Conservation (phyloP, 2,888 invertebrate species). For the Magallana nippona region DNA sequence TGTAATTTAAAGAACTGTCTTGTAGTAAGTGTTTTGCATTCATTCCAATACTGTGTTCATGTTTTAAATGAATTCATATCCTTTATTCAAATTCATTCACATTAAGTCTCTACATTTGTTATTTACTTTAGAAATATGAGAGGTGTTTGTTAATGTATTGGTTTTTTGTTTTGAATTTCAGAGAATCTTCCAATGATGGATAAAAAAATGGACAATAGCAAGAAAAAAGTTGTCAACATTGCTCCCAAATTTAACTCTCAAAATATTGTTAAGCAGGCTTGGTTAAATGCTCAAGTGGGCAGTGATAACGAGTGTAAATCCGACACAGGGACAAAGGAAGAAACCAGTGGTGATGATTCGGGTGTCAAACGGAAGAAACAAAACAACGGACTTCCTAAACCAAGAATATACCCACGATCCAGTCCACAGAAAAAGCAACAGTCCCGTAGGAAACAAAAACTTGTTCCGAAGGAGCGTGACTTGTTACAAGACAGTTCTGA, state of each 20-base stretch:
- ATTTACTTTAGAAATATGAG: not conserved
- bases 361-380: constrained; percentile 51
- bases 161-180: not conserved
- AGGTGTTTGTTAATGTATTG: not conserved
- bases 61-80: not conserved
- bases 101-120: too few species aligned
- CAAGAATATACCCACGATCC: constrained; percentile 60
- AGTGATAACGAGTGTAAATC: constrained; percentile 54
- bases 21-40: too few species aligned
- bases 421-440: constrained; percentile 47
- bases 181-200: not conserved
- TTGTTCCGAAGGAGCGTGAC: constrained; percentile 58
- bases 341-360: constrained; percentile 48
- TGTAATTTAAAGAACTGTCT: too few species aligned
- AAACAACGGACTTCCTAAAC: constrained; percentile 63
- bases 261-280: constrained; percentile 63
- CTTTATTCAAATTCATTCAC: too few species aligned
- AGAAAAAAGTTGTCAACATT: constrained; percentile 39
- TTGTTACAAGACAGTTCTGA: constrained; percentile 64
- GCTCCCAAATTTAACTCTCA: constrained; percentile 45
- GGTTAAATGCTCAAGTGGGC: constrained; percentile 57
- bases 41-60: too few species aligned
- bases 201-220: constrained; percentile 10
- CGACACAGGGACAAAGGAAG: constrained; percentile 46
- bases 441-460: constrained; percentile 57